Base-by-base conservation (phyloP, 2,797 vertebrate species). In the Ctenopoma kingsleyae region DNA sequence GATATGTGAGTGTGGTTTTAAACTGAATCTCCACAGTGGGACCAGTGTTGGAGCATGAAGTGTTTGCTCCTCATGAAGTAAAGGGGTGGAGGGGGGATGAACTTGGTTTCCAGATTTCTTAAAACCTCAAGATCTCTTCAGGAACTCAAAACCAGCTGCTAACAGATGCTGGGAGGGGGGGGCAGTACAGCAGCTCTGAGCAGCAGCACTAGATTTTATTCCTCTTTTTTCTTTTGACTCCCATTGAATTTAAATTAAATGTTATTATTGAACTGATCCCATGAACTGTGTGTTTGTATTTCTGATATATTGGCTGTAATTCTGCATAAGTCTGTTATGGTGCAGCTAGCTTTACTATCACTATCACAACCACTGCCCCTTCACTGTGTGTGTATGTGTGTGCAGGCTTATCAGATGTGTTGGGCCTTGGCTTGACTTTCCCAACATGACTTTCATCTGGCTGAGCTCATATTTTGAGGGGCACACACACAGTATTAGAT, bases 71-170 rank as follows among this genome's bases (percentile, higher is more conserved):
- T 30, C 32, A 5, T 5, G 13, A 7, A 52, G 36, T 27, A 8
- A 32, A 8, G 30, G 20, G 20, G 17, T 40, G 49, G 25, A 20
- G 9, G 12, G 23, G 54, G 6, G 7, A 0, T 1, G 2, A 19
- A 36, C 9, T 56, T 0, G 13, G 51, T 78, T 76, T 82, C 77
- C 67, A 67, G 48, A 67, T 47, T 89, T 87, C 84, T 58, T 67
- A 71, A 69, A 89, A 87, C 19, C 36, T 19, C 48, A 41, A 17
- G 22, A 52, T 49, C 30, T 56, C 56, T 57, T 38, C 55, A 67
- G 53, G 17, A 72, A 49, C 36, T 60, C 50, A 46, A 57, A 67
- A 62, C 56, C 60, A 65, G 72, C 38, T 70, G 67, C 61, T 67
- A 20, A 61, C 76, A 76, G 81, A 71, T 80, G 60, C 30, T 6